phyloP scores from a whole-genome alignment of 2,113 vertebrate species.

The Bagarius yarrelli region DNA sequence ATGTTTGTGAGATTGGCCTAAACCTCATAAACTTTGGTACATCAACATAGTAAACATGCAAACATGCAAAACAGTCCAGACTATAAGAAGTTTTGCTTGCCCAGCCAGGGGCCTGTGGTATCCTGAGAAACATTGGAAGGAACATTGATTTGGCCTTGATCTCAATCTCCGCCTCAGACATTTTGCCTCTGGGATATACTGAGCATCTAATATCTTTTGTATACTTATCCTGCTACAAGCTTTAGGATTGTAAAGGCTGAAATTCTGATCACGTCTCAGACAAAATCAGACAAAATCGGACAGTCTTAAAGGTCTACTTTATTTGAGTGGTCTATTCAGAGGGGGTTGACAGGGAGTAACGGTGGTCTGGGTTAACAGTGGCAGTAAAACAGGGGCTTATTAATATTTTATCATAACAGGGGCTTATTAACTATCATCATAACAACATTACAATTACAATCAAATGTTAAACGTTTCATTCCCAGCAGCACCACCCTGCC shows the following conservation, averaged over 20 bases:
- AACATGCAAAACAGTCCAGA: constrained; percentile 45
- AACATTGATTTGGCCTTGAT: background rate
- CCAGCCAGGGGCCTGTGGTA: constrained; percentile 37
- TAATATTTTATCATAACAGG: no score
- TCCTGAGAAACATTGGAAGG: background rate
- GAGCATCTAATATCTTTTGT: background rate
- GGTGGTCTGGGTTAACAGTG: no score
- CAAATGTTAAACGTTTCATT: no score
- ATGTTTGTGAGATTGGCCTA: background rate
- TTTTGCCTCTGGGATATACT: background rate
- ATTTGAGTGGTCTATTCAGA: no score
- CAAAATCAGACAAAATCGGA: background rate
- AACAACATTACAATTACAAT: no score
- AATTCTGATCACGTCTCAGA: background rate
- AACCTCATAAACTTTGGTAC: constrained; percentile 8
- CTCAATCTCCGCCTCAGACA: background rate
- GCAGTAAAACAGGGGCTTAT: no score
- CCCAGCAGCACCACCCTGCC: no score
- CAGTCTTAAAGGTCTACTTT: background rate
- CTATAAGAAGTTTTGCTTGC: constrained; percentile 41
- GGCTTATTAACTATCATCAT: no score
- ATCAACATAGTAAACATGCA: constrained; percentile 52
- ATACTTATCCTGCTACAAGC: background rate
- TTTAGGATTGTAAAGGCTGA: background rate
- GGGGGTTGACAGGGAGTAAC: no score